Conservation (phyloP, 2,797 vertebrate species). For the Phaenicophaeus curvirostris region DNA sequence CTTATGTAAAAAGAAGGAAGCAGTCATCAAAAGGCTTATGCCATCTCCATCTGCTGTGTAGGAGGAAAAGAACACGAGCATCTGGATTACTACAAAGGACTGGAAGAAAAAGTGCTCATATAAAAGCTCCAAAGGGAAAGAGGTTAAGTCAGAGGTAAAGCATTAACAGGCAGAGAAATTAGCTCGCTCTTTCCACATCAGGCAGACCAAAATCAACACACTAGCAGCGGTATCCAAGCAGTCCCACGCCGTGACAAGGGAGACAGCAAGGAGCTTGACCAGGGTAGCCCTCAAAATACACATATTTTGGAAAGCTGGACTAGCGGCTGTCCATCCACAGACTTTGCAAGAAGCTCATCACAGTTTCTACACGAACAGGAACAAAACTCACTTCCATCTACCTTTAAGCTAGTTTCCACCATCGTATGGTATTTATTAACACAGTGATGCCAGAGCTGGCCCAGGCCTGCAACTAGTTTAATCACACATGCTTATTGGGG, state of each 20-base stretch:
- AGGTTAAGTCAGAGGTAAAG: conserved; percentile 43
- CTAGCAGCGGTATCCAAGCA: neutral
- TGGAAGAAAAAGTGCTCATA: neutral
- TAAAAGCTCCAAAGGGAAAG: conserved; percentile 7
- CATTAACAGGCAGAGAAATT: neutral
- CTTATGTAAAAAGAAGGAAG: conserved; percentile 40
- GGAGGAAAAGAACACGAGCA: conserved; percentile 59
- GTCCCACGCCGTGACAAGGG: rapidly evolving
- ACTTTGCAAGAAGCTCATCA: neutral
- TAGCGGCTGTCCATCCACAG: rapidly evolving
- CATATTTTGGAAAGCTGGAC: neutral
- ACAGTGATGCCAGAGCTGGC: rapidly evolving
- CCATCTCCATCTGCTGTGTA: conserved; percentile 63
- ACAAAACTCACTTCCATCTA: neutral
- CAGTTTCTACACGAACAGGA: too few species aligned
- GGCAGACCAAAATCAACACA: neutral
- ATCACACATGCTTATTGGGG: rapidly evolving
- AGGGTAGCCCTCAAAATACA: neutral
- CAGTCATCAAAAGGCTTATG: conserved; percentile 50
- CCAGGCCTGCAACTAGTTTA: neutral
- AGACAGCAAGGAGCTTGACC: neutral
- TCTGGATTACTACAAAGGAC: conserved; percentile 55
- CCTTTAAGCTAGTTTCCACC: neutral
- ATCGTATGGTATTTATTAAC: rapidly evolving
- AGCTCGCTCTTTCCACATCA: neutral